Conservation (phyloP, 2,888 invertebrate genomes). For the Stenchaetothrips biformis region DNA sequence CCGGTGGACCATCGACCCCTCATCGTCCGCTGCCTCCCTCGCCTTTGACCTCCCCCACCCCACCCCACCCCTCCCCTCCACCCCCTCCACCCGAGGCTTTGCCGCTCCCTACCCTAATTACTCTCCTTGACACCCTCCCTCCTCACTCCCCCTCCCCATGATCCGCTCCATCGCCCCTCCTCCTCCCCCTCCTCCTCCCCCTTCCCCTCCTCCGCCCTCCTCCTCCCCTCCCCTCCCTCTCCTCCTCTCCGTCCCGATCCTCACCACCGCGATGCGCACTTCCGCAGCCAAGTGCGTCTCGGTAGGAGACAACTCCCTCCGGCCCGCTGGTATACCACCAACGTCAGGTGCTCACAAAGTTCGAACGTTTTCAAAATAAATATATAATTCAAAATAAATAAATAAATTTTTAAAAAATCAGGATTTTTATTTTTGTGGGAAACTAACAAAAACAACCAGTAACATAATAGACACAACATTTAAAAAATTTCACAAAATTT, state of each 20-base stretch:
- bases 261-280: background rate
- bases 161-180: background rate
- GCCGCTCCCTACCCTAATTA: too few species aligned
- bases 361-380: too few species aligned
- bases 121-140: background rate
- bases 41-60: background rate
- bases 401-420: too few species aligned
- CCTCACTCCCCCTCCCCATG: background rate
- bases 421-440: too few species aligned
- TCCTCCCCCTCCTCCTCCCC: background rate
- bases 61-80: too few species aligned
- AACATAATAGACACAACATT: too few species aligned
- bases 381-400: too few species aligned
- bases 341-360: too few species aligned
- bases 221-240: background rate
- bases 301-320: background rate
- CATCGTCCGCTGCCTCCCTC: background rate
- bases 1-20: background rate
- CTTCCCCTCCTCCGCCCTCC: background rate
- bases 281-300: background rate
- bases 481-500: too few species aligned
- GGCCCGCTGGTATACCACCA: too few species aligned
- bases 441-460: too few species aligned
- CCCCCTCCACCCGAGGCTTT: too few species aligned
- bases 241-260: background rate